Base-by-base conservation (phyloP, 2,113 vertebrate species). In the Ursus arctos region DNA sequence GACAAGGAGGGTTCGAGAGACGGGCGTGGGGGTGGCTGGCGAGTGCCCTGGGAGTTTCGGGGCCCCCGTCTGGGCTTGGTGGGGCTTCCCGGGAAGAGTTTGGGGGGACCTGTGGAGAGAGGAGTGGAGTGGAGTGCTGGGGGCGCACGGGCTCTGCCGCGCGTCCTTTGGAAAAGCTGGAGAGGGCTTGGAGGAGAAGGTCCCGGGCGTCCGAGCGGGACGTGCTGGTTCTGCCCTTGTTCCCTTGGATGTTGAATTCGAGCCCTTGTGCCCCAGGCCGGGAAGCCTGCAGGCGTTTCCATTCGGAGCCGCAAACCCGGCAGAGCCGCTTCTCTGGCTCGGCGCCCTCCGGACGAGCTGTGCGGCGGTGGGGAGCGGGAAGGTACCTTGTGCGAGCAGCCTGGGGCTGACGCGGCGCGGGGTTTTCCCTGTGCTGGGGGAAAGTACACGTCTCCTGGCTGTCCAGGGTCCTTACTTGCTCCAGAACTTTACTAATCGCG, bases 401-500 rank as follows among this genome's bases (percentile, higher is more conserved):
- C 36, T 36, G 18, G 1, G 16, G 57, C 84, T 49, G 36, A 47
- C 24, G 33, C 28, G 13, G 79, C 26, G 22, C 33, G 2, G 14
- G 72, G 19, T 61, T 59, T 55, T 61, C 51, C 83, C 18, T n/a
- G 11, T 11, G 91, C 63, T 71, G 4, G 1, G 4, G 21, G 28
- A 43, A 84, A 71, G 67, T 18, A 7, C 36, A 19, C 67, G 49
- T 90, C 40, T 85, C 51, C 33, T 53, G 33, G 91, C n/a, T 53
- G 49, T 59, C 49, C 31, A 22, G 90, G 96, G 88, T 94, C 94
- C 76, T 94, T 43, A 83, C 83, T 97, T 94, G n/a, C 21, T 96
- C 65, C 88, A 79, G 94, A 98, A 98, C 95, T 98, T 98, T 94
- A 40, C 82, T 49, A 55, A 93, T 76, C 80, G 65, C 65, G 33